These are phyloP conservation scores for Phytoseiulus persimilis DNA, from an alignment of 2,888 invertebrate species.

Conservation along the genomic window DNA sequence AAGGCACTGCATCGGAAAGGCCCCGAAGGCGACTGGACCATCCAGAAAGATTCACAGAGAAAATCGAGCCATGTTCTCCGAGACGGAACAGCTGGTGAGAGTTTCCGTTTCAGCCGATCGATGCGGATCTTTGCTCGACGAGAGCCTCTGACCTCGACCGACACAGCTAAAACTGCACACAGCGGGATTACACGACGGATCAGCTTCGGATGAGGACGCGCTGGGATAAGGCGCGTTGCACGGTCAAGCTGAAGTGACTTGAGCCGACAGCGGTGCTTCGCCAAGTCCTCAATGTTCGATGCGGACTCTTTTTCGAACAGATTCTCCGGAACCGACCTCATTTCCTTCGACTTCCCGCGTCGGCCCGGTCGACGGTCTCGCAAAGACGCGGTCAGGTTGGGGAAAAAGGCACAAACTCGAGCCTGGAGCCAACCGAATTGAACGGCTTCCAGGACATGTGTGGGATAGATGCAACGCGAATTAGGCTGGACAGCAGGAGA, in stretches of 20 bases:
- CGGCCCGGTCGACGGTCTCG: not conserved
- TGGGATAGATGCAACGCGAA: not conserved
- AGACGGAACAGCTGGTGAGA: too few species aligned
- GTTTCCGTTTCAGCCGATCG: not conserved
- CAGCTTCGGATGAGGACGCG: not conserved
- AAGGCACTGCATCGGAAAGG: too few species aligned
- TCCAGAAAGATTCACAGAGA: too few species aligned
- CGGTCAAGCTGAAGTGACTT: conserved; percentile 32
- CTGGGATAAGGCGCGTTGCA: not conserved
- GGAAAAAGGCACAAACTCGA: not conserved
- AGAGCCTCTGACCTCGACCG: not conserved
- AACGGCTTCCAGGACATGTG: not conserved
- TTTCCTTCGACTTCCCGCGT: too few species aligned
- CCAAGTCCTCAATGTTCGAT: not conserved
- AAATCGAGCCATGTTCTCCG: too few species aligned
- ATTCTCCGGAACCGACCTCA: too few species aligned
- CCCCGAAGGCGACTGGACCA: too few species aligned
- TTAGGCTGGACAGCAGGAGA: not conserved
- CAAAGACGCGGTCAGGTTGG: too few species aligned
- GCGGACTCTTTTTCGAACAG: not conserved
- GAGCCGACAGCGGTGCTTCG: conserved; percentile 24
- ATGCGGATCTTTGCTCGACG: not conserved
- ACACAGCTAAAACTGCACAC: not conserved
- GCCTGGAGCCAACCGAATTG: not conserved
- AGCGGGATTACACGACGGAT: not conserved